These are phyloP conservation scores for Dendrolimus punctatus DNA, from an alignment of 1,140 invertebrate genomes.

Conservation along the genomic window DNA sequence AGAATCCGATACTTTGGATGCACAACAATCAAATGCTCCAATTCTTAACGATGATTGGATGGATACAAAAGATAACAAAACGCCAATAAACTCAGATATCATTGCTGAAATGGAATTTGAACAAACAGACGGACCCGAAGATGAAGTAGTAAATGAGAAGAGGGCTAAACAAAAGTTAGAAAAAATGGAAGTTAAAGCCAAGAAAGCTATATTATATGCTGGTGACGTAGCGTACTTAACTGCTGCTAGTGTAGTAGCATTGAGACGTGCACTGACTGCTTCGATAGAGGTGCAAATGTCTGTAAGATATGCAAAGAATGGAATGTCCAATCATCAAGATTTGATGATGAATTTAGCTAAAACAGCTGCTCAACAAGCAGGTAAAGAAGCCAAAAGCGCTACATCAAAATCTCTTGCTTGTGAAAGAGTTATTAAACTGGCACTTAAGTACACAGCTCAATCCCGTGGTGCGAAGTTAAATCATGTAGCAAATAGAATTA, in stretches of 20 bases:
- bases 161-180: slow-evolving; percentile 52
- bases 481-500: slow-evolving; percentile 57
- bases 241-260: slow-evolving; percentile 57
- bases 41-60: slow-evolving; percentile 48
- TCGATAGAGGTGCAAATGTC: slow-evolving; percentile 65
- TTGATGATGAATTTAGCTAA: slow-evolving; percentile 65
- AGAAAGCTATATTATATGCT: slow-evolving; percentile 59
- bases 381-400: slow-evolving; percentile 59
- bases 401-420: slow-evolving; percentile 55
- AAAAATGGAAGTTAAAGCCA: slow-evolving; percentile 51
- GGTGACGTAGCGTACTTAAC: slow-evolving; percentile 61
- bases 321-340: slow-evolving; percentile 62
- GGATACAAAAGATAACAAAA: slow-evolving; percentile 38
- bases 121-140: slow-evolving; percentile 37
- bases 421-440: slow-evolving; percentile 54
- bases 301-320: slow-evolving; percentile 54
- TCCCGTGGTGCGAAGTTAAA: slow-evolving; percentile 53
- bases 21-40: slow-evolving; percentile 37
- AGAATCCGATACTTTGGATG: slow-evolving; percentile 35
- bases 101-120: slow-evolving; percentile 57
- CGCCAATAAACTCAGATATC: slow-evolving; percentile 40
- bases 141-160: slow-evolving; percentile 43
- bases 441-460: slow-evolving; percentile 62
- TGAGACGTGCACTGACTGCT: slow-evolving; percentile 55
- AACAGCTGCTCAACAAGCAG: slow-evolving; percentile 60